These are phyloP conservation scores for Andrena flavipes DNA, from an alignment of 2,888 invertebrate species.

Conservation along the genomic window DNA sequence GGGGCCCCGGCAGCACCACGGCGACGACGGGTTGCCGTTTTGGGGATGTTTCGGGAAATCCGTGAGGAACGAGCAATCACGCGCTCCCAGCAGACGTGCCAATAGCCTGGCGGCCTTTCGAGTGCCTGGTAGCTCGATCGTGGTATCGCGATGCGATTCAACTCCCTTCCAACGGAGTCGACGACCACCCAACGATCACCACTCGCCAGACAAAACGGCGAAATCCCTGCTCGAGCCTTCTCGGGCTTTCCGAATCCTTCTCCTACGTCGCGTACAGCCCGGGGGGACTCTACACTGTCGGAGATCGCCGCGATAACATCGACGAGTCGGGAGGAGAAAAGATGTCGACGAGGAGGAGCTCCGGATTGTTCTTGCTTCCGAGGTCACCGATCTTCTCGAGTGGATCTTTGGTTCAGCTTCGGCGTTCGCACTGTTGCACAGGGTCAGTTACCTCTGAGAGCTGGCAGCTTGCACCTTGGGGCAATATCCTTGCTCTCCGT, in stretches of 20 bases:
- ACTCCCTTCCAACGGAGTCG: constrained; percentile 26
- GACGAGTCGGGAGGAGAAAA: not conserved
- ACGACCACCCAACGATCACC: not conserved
- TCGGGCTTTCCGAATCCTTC: not conserved
- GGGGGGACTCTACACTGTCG: not conserved
- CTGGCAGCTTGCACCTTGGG: constrained; percentile 40
- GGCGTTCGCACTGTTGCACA: constrained; percentile 80
- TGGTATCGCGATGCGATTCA: constrained; percentile 71
- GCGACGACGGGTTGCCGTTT: constrained; percentile 85
- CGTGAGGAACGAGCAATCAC: constrained; percentile 82
- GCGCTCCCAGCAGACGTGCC: constrained; percentile 79
- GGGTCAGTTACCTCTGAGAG: constrained; percentile 81
- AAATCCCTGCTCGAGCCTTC: not conserved
- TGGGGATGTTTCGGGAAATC: constrained; percentile 84
- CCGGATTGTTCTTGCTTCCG: constrained; percentile 35
- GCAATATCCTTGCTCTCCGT: constrained; percentile 15
- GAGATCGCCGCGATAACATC: not conserved
- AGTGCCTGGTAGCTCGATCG: constrained; percentile 80
- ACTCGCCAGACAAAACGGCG: not conserved
- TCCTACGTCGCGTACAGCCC: not conserved
- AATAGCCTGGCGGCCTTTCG: constrained; percentile 80
- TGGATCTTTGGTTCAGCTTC: constrained; percentile 59
- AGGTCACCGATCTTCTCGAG: constrained; percentile 55
- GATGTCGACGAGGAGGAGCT: constrained; percentile 1
- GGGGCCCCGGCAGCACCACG: constrained; percentile 83